A percentile compares a stretch with the other conserved stretches of the same genome.
Conservation (phyloP, 2,113 vertebrate genomes). For the Alouatta palliata region DNA sequence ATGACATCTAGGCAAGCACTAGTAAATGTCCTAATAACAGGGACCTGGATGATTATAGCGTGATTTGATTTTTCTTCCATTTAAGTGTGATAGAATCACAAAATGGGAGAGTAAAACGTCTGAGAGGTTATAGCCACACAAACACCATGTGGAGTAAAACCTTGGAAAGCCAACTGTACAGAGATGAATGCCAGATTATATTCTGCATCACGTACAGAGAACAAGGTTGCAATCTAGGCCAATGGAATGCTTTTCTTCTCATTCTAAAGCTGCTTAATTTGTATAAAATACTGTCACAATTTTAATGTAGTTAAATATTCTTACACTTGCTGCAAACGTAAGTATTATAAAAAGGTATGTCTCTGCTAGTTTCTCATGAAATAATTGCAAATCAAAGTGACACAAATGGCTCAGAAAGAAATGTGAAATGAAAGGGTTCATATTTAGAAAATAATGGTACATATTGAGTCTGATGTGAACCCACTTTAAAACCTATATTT, state of each 20-base stretch:
- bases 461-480: not conserved
- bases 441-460: not conserved
- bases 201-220: not conserved
- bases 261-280: not conserved
- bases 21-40: not conserved
- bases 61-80: not conserved
- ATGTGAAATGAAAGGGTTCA: constrained; percentile 42
- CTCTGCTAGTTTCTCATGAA: not conserved
- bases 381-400: constrained; percentile 44
- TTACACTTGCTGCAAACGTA: not conserved
- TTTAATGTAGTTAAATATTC: not conserved
- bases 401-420: constrained; percentile 22
- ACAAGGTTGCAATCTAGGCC: not conserved
- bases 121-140: not conserved
- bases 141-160: not conserved
- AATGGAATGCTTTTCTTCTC: not conserved
- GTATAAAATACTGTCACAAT: not conserved
- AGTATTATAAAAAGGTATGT: not conserved
- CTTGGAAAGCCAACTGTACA: not conserved
- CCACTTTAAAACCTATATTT: constrained; percentile 49
- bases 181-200: not conserved
- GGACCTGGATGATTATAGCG: not conserved
- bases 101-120: not conserved
- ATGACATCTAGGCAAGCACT: not conserved
- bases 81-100: not conserved